These are phyloP conservation scores for Vireo griseus DNA, from an alignment of 2,797 vertebrate genomes.

Conservation along the genomic window DNA sequence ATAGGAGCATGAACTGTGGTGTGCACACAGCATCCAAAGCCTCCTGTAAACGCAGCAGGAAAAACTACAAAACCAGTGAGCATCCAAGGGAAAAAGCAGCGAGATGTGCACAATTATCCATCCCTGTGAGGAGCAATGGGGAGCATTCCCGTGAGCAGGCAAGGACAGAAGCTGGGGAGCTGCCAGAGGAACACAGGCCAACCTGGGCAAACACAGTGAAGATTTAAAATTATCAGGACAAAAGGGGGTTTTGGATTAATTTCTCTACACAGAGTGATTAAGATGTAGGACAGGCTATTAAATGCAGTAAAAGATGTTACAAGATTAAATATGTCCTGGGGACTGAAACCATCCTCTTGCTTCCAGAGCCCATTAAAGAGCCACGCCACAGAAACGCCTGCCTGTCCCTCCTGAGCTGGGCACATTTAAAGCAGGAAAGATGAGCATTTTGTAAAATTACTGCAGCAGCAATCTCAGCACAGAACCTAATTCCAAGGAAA, in stretches of 20 bases:
- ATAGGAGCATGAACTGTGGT: rapidly evolving
- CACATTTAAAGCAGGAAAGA: background rate
- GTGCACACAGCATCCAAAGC: background rate
- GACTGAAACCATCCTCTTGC: background rate
- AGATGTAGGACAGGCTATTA: background rate
- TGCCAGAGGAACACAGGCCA: background rate
- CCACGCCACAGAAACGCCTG: background rate
- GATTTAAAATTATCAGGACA: background rate
- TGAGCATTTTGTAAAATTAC: background rate
- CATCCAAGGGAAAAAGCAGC: background rate
- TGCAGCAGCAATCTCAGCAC: background rate
- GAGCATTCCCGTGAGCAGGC: rapidly evolving
- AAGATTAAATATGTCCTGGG: background rate
- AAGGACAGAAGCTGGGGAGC: background rate
- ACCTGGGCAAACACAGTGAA: background rate
- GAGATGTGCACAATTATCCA: background rate
- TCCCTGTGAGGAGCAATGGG: background rate
- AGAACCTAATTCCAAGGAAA: background rate
- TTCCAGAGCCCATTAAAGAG: background rate
- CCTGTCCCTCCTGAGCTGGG: background rate
- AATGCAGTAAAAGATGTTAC: background rate
- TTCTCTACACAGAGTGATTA: background rate
- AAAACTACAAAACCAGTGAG: background rate
- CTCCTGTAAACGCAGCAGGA: background rate
- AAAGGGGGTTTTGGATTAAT: background rate